Conservation (phyloP, 2,113 vertebrate genomes). For the Thalassoma bifasciatum region DNA sequence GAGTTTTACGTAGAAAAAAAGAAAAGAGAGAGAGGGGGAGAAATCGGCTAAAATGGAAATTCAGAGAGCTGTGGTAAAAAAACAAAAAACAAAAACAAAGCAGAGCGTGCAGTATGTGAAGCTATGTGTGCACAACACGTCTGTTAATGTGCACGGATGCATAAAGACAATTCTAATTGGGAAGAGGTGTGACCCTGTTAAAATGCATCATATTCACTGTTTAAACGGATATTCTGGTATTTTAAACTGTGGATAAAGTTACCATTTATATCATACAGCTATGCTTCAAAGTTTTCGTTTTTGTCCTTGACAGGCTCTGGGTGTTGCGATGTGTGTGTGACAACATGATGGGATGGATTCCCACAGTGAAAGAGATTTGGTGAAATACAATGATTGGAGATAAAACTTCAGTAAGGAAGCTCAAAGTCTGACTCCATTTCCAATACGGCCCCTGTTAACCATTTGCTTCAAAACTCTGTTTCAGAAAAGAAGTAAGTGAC, state of each 20-base stretch:
- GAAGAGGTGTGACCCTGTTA: not conserved
- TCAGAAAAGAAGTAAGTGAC: too few relatives aligned
- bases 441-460: too few relatives aligned
- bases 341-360: too few relatives aligned
- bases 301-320: not conserved
- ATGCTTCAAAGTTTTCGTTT: not conserved
- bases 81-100: constrained; percentile 33
- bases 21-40: constrained; percentile 1
- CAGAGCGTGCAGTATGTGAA: constrained; percentile 12
- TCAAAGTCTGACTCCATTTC: too few relatives aligned
- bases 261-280: not conserved
- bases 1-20: constrained; percentile 30
- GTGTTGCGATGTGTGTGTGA: too few relatives aligned
- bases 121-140: not conserved
- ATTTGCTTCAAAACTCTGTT: too few relatives aligned
- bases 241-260: not conserved
- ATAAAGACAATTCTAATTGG: constrained; percentile 33
- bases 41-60: constrained; percentile 52
- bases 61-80: constrained; percentile 38
- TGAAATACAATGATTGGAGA: too few relatives aligned
- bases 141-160: constrained; percentile 5
- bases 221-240: too few relatives aligned
- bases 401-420: too few relatives aligned
- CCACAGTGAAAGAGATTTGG: too few relatives aligned
- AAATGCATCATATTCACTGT: not conserved